A percentile compares a stretch with the other conserved stretches of the same genome.
phyloP scores from a whole-genome alignment of 2,888 invertebrate species.

The Cephus pygmeus region DNA sequence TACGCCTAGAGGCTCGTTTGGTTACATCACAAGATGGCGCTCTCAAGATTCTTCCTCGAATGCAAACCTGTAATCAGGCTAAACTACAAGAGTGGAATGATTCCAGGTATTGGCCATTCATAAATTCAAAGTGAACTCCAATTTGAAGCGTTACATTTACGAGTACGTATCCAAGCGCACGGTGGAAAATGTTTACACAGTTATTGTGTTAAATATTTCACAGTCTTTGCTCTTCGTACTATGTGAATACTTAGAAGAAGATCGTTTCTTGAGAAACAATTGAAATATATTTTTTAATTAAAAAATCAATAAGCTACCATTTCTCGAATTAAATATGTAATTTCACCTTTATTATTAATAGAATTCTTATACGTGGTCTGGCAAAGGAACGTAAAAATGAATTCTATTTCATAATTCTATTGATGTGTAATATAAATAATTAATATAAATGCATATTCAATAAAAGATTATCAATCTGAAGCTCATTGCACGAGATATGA shows the following conservation, averaged over 20 bases:
- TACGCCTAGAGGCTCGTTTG: not conserved
- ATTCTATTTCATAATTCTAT: too few species aligned
- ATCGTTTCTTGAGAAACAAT: not conserved
- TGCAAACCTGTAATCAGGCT: conserved; percentile 54
- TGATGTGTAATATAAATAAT: too few species aligned
- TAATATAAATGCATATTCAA: not conserved
- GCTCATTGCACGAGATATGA: not conserved
- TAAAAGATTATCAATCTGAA: not conserved
- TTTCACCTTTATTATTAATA: not conserved
- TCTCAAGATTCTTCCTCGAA: conserved; percentile 12
- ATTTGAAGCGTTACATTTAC: conserved; percentile 40
- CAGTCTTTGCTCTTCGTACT: not conserved
- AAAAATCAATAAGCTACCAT: not conserved
- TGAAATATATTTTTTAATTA: not conserved
- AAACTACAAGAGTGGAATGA: conserved; percentile 57
- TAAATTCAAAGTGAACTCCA: conserved; percentile 45
- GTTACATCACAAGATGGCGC: not conserved
- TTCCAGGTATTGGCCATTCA: conserved; percentile 56
- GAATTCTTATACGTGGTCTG: not conserved
- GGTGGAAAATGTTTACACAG: conserved; percentile 13
- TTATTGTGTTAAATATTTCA: not conserved
- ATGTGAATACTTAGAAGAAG: not conserved
- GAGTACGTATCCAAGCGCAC: conserved; percentile 10
- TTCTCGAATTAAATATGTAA: not conserved
- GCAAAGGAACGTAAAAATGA: not conserved